Evolutionary conservation across 2,797 vertebrate genomes (phyloP), one percentile per base, ranked within the genome.

Genomic region (Spondyliosoma cantharus): DNA sequence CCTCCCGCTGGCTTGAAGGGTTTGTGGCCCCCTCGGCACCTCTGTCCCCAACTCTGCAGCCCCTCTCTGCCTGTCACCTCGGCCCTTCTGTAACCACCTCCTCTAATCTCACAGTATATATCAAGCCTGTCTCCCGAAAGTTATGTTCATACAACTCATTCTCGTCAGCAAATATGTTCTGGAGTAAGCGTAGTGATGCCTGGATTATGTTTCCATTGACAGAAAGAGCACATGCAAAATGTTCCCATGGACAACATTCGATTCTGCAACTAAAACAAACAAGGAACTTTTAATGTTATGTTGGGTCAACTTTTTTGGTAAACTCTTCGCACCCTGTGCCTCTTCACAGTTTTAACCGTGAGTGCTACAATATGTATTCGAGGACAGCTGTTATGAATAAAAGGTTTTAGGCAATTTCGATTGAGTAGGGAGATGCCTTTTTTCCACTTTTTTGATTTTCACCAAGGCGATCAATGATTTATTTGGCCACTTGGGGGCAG

Each of bases 21-120:
- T 89, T 89, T 90, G 87, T 86, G 76, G 87, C 63, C 85, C 87
- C 77, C 76, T 85, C 46, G 85, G 77, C 75, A 76, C 78, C 71
- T 84, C 84, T 68, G 62, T 76, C 71, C 60, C 58, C 54, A 53
- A 50, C 53, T 42, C 64, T 54, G 65, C 60, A 76, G 54, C 71
- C 53, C 63, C 46, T 74, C 50, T 53, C n/a, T 64, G 52, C 53
- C 83, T 59, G 16, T 83, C 86, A 78, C 54, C 62, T 61, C 60
- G 73, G 32, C 58, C 53, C 58, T 70, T 50, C 61, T 71, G 59
- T 60, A 60, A 73, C 56, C 65, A 71, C 67, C 62, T 46, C 56
- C 62, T 64, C 25, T 65, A 57, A 52, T 72, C 53, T 48, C 2
- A 52, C n/a, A 68, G 25, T 7, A 56, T 62, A 65, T 32, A 74